Conservation (phyloP, 1,140 invertebrate genomes). For the Drosophila pallidifrons region DNA sequence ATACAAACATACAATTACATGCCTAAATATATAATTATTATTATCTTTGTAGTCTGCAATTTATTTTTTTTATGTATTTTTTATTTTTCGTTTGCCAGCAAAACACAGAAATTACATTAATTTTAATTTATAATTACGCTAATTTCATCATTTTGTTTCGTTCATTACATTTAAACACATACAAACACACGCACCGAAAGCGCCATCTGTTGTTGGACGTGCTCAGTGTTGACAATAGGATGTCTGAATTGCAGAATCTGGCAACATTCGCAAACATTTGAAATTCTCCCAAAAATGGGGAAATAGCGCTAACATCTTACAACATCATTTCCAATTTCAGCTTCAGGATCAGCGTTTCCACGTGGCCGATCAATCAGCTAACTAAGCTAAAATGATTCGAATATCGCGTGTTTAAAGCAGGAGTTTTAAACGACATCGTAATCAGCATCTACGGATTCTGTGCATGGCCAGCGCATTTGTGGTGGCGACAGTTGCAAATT, state of each 20-base stretch:
- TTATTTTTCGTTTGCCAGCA: not conserved
- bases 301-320: not conserved
- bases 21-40: constrained; percentile 26
- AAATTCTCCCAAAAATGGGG: too few relatives aligned
- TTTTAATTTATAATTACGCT: not conserved
- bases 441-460: not conserved
- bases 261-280: not conserved
- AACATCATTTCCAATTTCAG: not conserved
- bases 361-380: too few relatives aligned
- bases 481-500: not conserved
- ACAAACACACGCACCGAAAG: not conserved
- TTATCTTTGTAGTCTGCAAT: constrained; percentile 20
- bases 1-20: constrained; percentile 21
- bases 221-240: not conserved
- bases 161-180: not conserved
- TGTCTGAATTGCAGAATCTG: not conserved
- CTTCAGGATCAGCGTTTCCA: not conserved
- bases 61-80: not conserved
- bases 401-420: not conserved
- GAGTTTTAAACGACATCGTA: not conserved
- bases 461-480: not conserved
- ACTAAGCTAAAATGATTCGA: too few relatives aligned
- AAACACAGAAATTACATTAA: not conserved
- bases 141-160: not conserved
- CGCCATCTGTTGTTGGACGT: not conserved